These are phyloP conservation scores for Microhierax caerulescens DNA, from an alignment of 2,797 vertebrate species.

Conservation along the genomic window DNA sequence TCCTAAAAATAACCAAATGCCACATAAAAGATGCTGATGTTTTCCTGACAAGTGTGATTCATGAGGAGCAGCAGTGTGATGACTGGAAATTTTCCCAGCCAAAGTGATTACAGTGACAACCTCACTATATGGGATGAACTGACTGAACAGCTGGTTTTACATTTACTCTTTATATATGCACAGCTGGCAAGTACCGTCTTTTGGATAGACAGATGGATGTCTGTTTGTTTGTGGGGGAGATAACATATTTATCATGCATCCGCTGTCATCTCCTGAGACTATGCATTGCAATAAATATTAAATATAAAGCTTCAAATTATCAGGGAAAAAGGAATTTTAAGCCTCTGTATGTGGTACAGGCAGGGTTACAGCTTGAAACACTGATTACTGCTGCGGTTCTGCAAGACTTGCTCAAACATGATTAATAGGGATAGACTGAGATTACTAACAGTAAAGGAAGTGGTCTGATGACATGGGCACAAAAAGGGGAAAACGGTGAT, in stretches of 20 bases:
- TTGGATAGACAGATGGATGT: constrained; percentile 40
- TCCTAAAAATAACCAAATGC: constrained; percentile 45
- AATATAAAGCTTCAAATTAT: constrained; percentile 30
- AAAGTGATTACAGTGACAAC: constrained; percentile 52
- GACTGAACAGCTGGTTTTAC: constrained; percentile 62
- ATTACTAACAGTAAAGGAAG: neutral
- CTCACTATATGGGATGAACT: constrained; percentile 34
- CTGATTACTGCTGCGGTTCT: neutral
- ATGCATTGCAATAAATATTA: constrained; percentile 32
- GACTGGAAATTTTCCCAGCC: constrained; percentile 58
- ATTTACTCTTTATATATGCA: constrained; percentile 53
- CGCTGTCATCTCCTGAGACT: neutral
- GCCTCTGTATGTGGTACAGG: neutral
- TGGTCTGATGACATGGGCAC: neutral
- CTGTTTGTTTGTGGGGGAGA: constrained; percentile 33
- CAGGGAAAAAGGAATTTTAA: neutral
- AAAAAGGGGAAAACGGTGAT: neutral
- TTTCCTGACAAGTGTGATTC: constrained; percentile 55
- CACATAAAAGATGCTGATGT: neutral
- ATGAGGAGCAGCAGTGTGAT: constrained; percentile 39
- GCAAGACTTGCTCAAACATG: neutral
- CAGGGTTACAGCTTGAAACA: neutral
- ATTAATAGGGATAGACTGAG: neutral
- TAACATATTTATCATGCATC: constrained; percentile 33
- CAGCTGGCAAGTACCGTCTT: constrained; percentile 42